A percentile compares a stretch with the other conserved stretches of the same genome.
Evolutionary conservation across 2,888 invertebrate genomes (phyloP).

Genomic region (Aphodius sticticus): DNA sequence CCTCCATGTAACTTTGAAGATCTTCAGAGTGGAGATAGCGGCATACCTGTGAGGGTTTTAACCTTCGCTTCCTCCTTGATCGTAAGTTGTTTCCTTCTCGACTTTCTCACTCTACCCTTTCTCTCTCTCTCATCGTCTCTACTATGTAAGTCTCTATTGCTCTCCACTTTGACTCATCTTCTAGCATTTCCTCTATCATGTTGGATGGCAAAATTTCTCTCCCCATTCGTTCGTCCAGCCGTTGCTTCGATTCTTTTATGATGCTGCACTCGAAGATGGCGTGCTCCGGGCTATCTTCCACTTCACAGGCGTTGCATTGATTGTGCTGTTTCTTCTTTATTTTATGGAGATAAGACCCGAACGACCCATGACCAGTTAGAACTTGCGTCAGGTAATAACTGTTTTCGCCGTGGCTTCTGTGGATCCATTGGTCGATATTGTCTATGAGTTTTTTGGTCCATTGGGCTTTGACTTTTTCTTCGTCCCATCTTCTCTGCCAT

Average conservation of each 20-base stretch:
- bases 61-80: no score
- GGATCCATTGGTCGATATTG: slow-evolving; percentile 23
- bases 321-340: background rate
- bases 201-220: background rate
- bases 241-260: background rate
- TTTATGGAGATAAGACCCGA: slow-evolving; percentile 24
- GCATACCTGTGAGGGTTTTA: no score
- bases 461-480: background rate
- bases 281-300: background rate
- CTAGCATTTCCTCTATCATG: background rate
- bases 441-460: slow-evolving; percentile 30
- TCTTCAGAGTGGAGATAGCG: no score
- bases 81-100: background rate
- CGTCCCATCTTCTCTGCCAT: slow-evolving; percentile 25
- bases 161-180: background rate
- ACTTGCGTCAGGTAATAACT: slow-evolving; percentile 29
- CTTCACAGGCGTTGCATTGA: background rate
- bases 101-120: background rate
- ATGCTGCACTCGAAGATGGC: background rate
- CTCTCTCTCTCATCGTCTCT: background rate
- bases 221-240: background rate
- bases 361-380: slow-evolving; percentile 28
- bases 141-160: background rate
- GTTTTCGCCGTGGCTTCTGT: slow-evolving; percentile 23
- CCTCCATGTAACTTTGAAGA: no score